Evolutionary conservation across 2,797 vertebrate genomes (phyloP), one percentile per base, ranked within the genome.

Genomic region (Chaetophractus vellerosus): DNA sequence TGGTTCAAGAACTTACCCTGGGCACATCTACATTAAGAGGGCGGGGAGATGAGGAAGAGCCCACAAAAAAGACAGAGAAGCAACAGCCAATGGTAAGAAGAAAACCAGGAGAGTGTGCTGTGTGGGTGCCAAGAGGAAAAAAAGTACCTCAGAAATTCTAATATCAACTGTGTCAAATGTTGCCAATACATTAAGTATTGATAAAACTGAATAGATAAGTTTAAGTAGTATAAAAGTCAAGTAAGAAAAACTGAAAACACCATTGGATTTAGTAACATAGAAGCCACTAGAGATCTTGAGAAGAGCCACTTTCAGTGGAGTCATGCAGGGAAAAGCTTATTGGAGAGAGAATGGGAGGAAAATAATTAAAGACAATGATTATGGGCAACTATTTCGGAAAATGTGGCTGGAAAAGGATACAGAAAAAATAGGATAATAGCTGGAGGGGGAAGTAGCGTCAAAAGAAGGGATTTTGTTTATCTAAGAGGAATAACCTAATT

Each of bases 81-180:
- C 18, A 68, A 33, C n/a, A 66, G 69, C n/a, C 21, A 55, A 12
- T 0, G 19, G 75, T 14, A 33, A 14, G 31, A 36, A 69, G 45
- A 79, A 92, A 75, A 31, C 28, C 36, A 80, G 64, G 66, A 57
- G 36, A 81, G 26, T 0, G 2, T 48, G 81, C 12, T 28, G 15
- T 5, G 36, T 33, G 11, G 9, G 28, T 79, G 61, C 64, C 50
- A 57, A 57, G n/a, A 4, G 28, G 45, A 45, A 31, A 87, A 57
- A 74, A 10, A n/a, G 1, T 10, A 3, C 26, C 64, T 64, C 0
- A 0, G 24, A 55, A 19, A 66, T 76, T 21, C 41, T 33, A 24
- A 2, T 19, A n/a, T 26, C 64, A 16, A 36, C 86, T 55, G 12
- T 11, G 24, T 31, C 88, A 59, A 69, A 59, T 1, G 15, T 11